Base-by-base conservation (phyloP, 2,113 vertebrate genomes). In the Chaetodon trifascialis region DNA sequence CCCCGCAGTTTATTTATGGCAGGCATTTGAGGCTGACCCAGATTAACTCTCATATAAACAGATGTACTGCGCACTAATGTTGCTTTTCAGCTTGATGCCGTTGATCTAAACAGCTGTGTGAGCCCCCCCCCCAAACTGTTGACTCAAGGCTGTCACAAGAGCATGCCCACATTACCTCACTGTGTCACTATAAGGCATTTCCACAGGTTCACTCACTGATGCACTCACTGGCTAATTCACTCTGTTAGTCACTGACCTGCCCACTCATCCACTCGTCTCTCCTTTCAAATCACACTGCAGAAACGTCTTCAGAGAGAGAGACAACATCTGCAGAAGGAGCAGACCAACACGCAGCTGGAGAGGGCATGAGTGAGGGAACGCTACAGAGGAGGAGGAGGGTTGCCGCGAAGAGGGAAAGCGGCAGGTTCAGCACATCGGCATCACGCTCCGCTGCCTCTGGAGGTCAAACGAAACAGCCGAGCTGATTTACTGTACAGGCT, bases 351-450 rank as follows among this genome's bases (percentile, higher is more conserved):
- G 58, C 34, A 65, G 38, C 38, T 23, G 17, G 36, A 66, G 68
- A 79, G 60, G 51, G 55, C 54, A 66, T 11, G 54, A 77, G 44
- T 21, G 64, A 68, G 73, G 42, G 68, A 83, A 67, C 12, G n/a
- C 65, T 40, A 76, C 25, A 17, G 64, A 77, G n/a, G 56, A 49
- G 38, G 46, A 75, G 78, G 75, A 65, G 54, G 58, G 75, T 7
- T 77, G 87, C 68, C 10, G 71, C 8, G 76, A 76, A 40, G 79
- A 89, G 84, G 80, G 25, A 75, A 89, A 89, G 88, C 68, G 46
- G 77, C 84, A 83, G 86, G 89, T 92, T 93, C 91, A 88, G 89
- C 90, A 90, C 74, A 85, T 90, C 58, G 6, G 76, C 84, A 64
- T 83, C 89, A 88, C 54, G 83, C 91, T 94, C 85, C 76, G 40